Evolutionary conservation across 2,797 vertebrate genomes (phyloP).

Genomic region (Lycodopsis pacificus): DNA sequence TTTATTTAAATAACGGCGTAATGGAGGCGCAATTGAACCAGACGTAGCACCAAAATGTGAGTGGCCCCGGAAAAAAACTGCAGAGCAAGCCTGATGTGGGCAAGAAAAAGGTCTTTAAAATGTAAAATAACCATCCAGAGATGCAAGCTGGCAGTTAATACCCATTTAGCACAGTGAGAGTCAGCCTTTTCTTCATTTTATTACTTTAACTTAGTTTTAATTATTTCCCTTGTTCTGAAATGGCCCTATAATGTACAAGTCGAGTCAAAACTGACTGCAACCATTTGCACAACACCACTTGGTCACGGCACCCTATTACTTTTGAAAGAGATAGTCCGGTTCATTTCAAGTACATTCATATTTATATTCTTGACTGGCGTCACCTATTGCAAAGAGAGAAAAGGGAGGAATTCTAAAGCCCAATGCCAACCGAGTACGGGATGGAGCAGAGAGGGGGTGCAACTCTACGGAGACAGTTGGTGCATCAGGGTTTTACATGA

Average conservation of each 20-base stretch:
- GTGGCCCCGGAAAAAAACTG: conserved; percentile 27
- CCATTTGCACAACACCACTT: conserved; percentile 42
- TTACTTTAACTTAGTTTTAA: conserved; percentile 69
- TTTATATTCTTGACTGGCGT: conserved; percentile 16
- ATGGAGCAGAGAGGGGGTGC: not conserved
- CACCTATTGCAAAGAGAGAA: not conserved
- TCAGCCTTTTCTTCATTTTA: conserved; percentile 75
- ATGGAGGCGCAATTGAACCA: conserved; percentile 39
- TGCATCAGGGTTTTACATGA: conserved; percentile 29
- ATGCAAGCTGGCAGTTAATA: conserved; percentile 67
- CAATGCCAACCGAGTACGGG: not conserved
- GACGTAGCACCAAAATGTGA: conserved; percentile 25
- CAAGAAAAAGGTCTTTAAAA: conserved; percentile 69
- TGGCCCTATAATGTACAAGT: conserved; percentile 41
- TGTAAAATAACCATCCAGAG: conserved; percentile 67
- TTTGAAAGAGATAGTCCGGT: conserved; percentile 18
- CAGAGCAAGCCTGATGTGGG: conserved; percentile 55
- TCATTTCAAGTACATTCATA: conserved; percentile 41
- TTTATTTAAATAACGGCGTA: conserved; percentile 47
- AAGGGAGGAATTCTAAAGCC: conserved; percentile 5
- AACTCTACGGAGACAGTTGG: conserved; percentile 19
- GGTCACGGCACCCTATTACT: conserved; percentile 30
- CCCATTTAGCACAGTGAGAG: conserved; percentile 54
- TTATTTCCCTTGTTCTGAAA: conserved; percentile 66
- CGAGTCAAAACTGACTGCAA: conserved; percentile 35